Evolutionary conservation across 1,140 invertebrate species (phyloP), one percentile per base, ranked within the genome.

Genomic region (Leptinotarsa texana): DNA sequence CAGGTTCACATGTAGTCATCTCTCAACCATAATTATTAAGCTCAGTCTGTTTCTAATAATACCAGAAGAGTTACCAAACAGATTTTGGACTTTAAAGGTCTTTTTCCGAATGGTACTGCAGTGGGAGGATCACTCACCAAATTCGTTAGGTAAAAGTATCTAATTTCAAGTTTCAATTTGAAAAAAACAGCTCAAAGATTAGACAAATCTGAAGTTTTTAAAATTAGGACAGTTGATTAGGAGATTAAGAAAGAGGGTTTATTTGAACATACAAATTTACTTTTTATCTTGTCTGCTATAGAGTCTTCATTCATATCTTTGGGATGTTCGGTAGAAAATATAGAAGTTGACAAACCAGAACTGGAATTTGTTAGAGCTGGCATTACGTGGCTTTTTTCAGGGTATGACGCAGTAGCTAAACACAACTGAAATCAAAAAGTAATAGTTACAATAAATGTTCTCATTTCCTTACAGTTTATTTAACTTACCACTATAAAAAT

Each of bases 401-500:
- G 84, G 76, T 84, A 84, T 74, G 83, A 84, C 17, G 90, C 88
- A 0, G 89, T 90, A 3, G 89, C 89, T 63, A 91, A 82, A 78
- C 89, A 90, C n/a, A 90, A 82, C 88, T 89, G 75, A 68, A 75
- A 57, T 17, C 8, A 5, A 57, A 57, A 42, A 42, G 33, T 5
- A 42, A 57, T 57, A 57, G n/a, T 17, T 57, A 5, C n/a, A 57
- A 17, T 57, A 2, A 57, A 5, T 15, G 51, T 17, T 17, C 2
- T 17, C 17, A 57, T n/a, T n/a, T 11, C 49, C 42, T 22, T 65
- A 18, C 4, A 18, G 49, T 69, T n/a, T 33, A 51, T 8, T 18
- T 17, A 21, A 88, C 90, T 90, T 87, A 93, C 93, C 77, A 97
- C 90, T 51, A 97, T 91, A 47, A 89, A 88, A 2, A 96, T 87